These are phyloP conservation scores for Rhadinocentrus ornatus DNA, from an alignment of 2,797 vertebrate genomes.

Conservation along the genomic window DNA sequence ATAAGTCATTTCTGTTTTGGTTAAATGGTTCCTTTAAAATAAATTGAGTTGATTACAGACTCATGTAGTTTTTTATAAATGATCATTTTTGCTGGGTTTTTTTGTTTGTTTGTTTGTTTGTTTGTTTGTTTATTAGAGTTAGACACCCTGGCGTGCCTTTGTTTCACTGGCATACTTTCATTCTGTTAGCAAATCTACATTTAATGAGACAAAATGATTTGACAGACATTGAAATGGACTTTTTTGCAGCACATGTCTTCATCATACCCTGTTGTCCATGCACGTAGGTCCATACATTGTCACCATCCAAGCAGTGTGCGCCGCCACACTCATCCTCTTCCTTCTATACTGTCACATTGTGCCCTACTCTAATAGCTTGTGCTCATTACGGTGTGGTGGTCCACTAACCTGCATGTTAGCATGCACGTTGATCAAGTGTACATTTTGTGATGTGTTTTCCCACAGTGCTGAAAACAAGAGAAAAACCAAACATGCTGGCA, in stretches of 20 bases:
- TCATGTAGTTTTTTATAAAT: background rate
- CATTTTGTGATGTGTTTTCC: slow-evolving; percentile 56
- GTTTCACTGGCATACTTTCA: slow-evolving; percentile 12
- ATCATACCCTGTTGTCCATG: slow-evolving; percentile 57
- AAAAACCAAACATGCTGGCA: slow-evolving; percentile 93
- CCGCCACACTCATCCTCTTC: slow-evolving; percentile 63
- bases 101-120: too few relatives aligned
- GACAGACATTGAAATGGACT: slow-evolving; percentile 62
- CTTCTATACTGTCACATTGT: slow-evolving; percentile 48
- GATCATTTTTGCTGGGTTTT: background rate
- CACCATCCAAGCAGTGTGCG: slow-evolving; percentile 61
- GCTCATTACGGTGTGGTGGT: slow-evolving; percentile 47
- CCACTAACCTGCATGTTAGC: slow-evolving; percentile 14
- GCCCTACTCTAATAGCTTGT: slow-evolving; percentile 35
- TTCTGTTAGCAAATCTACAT: slow-evolving; percentile 7
- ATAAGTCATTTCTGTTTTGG: slow-evolving; percentile 31
- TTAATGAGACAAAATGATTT: slow-evolving; percentile 43
- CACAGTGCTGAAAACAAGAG: slow-evolving; percentile 95
- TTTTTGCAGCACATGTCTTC: slow-evolving; percentile 70
- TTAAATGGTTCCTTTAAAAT: slow-evolving; percentile 16
- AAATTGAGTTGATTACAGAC: slow-evolving; percentile 7
- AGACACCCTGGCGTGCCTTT: background rate
- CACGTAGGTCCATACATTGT: slow-evolving; percentile 65
- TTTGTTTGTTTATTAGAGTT: background rate
- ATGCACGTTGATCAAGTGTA: slow-evolving; percentile 37